Evolutionary conservation across 2,113 vertebrate species (phyloP).

Genomic region (Pavo muticus): DNA sequence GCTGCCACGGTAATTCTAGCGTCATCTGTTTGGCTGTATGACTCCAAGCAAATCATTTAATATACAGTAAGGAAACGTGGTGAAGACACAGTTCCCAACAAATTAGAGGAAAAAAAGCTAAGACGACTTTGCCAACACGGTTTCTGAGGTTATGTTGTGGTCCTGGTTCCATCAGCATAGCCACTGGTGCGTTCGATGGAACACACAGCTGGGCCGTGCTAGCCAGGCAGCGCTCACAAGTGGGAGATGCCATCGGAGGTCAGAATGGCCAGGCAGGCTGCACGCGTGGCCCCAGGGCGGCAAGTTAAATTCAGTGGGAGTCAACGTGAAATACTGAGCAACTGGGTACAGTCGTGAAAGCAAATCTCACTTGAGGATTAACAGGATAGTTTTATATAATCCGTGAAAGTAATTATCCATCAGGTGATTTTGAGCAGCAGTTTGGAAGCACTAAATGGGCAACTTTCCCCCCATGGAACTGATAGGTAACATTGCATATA

Average conservation of each 20-base stretch:
- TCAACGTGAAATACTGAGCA: background rate
- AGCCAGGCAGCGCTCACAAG: rapidly evolving
- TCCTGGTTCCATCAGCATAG: background rate
- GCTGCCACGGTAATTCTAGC: background rate
- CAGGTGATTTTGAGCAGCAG: background rate
- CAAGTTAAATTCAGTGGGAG: background rate
- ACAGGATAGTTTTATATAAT: background rate
- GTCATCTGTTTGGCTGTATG: background rate
- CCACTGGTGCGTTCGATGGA: background rate
- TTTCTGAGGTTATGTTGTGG: background rate
- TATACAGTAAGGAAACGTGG: background rate
- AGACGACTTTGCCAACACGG: background rate
- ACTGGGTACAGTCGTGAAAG: background rate
- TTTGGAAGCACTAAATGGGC: background rate
- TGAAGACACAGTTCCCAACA: background rate
- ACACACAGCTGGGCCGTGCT: background rate
- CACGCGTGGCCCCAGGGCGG: background rate
- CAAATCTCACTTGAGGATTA: background rate
- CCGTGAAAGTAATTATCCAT: background rate
- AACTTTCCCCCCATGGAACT: background rate
- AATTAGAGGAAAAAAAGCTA: background rate
- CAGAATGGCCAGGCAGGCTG: background rate
- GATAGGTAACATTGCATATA: background rate
- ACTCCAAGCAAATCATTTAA: background rate
- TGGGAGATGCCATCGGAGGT: background rate